These are phyloP conservation scores for Rattus rattus DNA, from an alignment of 2,113 vertebrate species.

Conservation along the genomic window DNA sequence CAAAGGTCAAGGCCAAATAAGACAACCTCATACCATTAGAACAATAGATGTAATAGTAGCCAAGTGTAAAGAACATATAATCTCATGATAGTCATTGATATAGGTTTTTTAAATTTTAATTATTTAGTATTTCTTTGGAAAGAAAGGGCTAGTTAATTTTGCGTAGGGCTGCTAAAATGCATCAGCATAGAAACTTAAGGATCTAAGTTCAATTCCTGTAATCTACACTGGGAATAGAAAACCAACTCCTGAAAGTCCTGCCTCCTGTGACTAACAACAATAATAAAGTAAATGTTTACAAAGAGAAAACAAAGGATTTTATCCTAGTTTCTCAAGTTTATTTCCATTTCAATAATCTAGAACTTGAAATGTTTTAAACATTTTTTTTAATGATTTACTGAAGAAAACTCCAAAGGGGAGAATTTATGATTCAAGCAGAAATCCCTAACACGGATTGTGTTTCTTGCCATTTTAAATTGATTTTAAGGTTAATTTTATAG, in stretches of 20 bases:
- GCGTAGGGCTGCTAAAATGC: neutral
- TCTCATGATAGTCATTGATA: neutral
- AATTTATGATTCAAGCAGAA: neutral
- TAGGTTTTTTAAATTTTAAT: neutral
- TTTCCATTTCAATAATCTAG: neutral
- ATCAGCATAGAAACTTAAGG: neutral
- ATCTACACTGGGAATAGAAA: neutral
- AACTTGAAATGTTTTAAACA: neutral
- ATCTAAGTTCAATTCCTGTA: neutral
- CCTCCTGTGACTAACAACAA: neutral
- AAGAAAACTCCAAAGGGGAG: neutral
- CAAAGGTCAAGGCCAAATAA: neutral
- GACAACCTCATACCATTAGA: neutral
- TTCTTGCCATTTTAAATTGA: neutral
- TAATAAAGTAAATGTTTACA: neutral
- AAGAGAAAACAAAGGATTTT: neutral
- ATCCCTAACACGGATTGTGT: neutral
- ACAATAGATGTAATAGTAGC: neutral
- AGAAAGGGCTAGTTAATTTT: neutral
- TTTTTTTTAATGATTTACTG: neutral
- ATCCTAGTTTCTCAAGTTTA: neutral
- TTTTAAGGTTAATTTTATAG: constrained; percentile 20
- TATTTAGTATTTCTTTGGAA: neutral
- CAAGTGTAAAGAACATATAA: neutral
- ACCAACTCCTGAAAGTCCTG: neutral